phyloP scores from a whole-genome alignment of 2,888 invertebrate species.

The Tipula confusa region DNA sequence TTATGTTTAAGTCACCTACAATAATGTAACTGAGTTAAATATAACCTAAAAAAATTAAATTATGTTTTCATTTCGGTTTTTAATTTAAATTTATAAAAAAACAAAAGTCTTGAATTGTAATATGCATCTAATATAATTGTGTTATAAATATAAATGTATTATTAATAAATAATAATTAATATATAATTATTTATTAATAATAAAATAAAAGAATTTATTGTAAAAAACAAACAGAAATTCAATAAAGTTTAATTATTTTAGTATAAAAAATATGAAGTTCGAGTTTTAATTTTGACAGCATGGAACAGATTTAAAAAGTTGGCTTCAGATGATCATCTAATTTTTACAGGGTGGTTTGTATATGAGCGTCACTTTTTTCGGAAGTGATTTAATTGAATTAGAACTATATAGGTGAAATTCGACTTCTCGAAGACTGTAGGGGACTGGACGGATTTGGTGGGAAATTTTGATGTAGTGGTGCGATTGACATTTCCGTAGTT shows the following conservation, averaged over 20 bases:
- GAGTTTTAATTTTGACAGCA: too few relatives aligned
- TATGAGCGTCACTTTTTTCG: too few relatives aligned
- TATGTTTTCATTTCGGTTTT: neutral
- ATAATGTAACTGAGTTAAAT: neutral
- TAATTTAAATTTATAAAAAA: neutral
- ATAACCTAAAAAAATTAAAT: neutral
- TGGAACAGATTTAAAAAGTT: too few relatives aligned
- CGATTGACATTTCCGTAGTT: too few relatives aligned
- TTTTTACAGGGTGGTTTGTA: too few relatives aligned
- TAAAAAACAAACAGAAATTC: neutral
- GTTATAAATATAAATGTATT: neutral
- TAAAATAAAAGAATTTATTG: neutral
- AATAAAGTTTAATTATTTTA: slow-evolving; percentile 20
- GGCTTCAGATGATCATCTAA: too few relatives aligned
- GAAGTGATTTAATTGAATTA: too few relatives aligned
- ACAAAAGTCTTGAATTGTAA: neutral
- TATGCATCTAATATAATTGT: neutral
- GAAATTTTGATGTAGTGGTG: too few relatives aligned
- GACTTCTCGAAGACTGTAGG: too few relatives aligned
- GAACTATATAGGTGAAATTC: too few relatives aligned
- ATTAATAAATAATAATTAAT: neutral
- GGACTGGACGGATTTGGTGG: too few relatives aligned
- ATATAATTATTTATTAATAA: neutral
- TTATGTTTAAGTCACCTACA: neutral
- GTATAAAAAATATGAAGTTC: neutral